Conservation (phyloP, 2,888 invertebrate species). For the Standfussiana lucernea region DNA sequence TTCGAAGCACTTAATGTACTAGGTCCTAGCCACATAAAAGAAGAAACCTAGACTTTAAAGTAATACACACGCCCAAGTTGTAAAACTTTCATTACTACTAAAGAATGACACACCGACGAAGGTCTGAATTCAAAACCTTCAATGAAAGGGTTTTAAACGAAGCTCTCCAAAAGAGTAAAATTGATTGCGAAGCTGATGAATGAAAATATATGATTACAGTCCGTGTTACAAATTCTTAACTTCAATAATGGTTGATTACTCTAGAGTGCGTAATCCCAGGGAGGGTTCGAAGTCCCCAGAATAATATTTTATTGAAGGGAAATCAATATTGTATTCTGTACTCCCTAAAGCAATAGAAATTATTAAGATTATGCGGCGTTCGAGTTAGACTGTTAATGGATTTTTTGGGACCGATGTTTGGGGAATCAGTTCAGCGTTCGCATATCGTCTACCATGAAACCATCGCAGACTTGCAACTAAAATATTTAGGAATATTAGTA, state of each 20-base stretch:
- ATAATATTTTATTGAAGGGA: slow-evolving; percentile 56
- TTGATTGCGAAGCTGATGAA: slow-evolving; percentile 51
- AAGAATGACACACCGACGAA: slow-evolving; percentile 40
- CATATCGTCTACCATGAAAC: neutral
- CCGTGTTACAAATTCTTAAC: slow-evolving; percentile 57
- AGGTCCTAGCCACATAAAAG: slow-evolving; percentile 32
- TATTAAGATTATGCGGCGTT: slow-evolving; percentile 22
- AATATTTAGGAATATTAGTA: no score
- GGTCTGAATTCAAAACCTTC: slow-evolving; percentile 19
- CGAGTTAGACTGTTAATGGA: slow-evolving; percentile 19
- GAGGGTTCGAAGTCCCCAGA: slow-evolving; percentile 48
- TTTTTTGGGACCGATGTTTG: neutral
- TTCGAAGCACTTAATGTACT: slow-evolving; percentile 29
- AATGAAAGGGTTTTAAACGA: slow-evolving; percentile 41
- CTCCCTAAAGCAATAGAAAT: slow-evolving; percentile 38
- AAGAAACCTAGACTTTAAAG: slow-evolving; percentile 24
- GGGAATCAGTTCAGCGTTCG: neutral
- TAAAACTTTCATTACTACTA: slow-evolving; percentile 55
- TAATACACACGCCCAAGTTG: slow-evolving; percentile 47
- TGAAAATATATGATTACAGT: slow-evolving; percentile 57
- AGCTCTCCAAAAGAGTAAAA: slow-evolving; percentile 29
- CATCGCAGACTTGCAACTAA: no score
- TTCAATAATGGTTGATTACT: slow-evolving; percentile 62
- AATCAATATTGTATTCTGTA: slow-evolving; percentile 56
- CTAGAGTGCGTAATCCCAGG: slow-evolving; percentile 43